These are phyloP conservation scores for Hylyphantes graminicola DNA, from an alignment of 1,140 invertebrate species.

Conservation along the genomic window DNA sequence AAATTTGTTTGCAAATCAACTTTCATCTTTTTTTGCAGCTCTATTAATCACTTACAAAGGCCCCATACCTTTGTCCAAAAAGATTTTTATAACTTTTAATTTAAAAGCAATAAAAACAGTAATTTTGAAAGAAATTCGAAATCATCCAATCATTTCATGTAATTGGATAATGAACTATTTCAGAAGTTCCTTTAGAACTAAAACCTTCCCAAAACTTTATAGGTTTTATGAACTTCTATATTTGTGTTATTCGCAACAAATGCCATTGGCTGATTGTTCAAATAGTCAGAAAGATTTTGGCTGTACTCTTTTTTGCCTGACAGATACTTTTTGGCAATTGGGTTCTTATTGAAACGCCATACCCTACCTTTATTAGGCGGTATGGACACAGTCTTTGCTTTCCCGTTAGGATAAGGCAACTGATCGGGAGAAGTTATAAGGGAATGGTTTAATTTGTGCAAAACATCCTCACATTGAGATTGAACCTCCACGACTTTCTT, in stretches of 20 bases:
- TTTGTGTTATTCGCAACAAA: constrained; percentile 34
- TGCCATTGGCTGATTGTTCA: not conserved
- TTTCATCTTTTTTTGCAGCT: too few relatives aligned
- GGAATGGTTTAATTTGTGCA: constrained; percentile 41
- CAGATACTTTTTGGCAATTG: constrained; percentile 21
- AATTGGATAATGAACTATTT: too few relatives aligned
- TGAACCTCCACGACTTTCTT: constrained; percentile 38
- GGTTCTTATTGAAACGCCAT: constrained; percentile 21
- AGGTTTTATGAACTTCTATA: constrained; percentile 45
- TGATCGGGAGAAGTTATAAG: constrained; percentile 37
- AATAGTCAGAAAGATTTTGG: not conserved
- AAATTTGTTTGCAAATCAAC: too few relatives aligned
- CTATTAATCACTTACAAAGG: too few relatives aligned
- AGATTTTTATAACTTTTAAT: too few relatives aligned
- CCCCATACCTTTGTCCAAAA: too few relatives aligned
- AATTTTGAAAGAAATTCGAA: too few relatives aligned
- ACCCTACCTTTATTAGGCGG: not conserved
- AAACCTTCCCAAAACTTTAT: constrained; percentile 1
- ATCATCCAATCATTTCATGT: too few relatives aligned
- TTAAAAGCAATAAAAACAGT: too few relatives aligned
- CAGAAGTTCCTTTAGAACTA: too few relatives aligned
- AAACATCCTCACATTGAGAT: constrained; percentile 5
- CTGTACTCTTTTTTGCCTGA: not conserved
- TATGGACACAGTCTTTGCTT: not conserved
- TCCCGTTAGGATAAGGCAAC: constrained; percentile 46